Evolutionary conservation across 2,113 vertebrate genomes (phyloP).

Genomic region (Carettochelys insculpta): DNA sequence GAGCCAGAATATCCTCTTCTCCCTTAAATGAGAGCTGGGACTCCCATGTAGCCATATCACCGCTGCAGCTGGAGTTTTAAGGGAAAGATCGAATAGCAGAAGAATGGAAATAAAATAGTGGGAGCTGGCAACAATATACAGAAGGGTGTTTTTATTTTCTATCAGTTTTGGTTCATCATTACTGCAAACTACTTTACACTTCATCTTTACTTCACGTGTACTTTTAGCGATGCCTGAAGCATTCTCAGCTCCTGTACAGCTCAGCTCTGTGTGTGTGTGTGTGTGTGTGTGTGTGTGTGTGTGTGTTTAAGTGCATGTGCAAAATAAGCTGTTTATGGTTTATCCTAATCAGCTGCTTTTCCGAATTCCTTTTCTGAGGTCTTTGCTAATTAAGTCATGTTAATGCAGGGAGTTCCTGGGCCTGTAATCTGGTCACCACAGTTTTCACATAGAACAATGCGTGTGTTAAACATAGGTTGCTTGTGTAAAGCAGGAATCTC

Average conservation of each 20-base stretch:
- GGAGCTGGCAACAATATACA: background rate
- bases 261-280: too few relatives aligned
- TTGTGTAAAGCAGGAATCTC: slow-evolving; percentile 12
- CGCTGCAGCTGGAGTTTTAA: background rate
- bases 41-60: background rate
- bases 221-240: background rate
- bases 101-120: background rate
- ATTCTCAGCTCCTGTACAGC: background rate
- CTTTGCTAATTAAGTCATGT: background rate
- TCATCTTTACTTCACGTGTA: background rate
- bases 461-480: background rate
- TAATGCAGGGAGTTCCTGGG: background rate
- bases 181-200: background rate
- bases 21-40: background rate
- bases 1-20: background rate
- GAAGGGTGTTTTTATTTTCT: background rate
- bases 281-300: too few relatives aligned
- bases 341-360: background rate
- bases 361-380: background rate
- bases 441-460: background rate
- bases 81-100: background rate
- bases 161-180: background rate
- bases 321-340: background rate
- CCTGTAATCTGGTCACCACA: background rate
- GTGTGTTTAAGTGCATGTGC: too few relatives aligned